Percentiles rank a stretch among this genome's conserved stretches.
phyloP scores from a whole-genome alignment of 2,797 vertebrate species.

The Sebastes aleutianus region DNA sequence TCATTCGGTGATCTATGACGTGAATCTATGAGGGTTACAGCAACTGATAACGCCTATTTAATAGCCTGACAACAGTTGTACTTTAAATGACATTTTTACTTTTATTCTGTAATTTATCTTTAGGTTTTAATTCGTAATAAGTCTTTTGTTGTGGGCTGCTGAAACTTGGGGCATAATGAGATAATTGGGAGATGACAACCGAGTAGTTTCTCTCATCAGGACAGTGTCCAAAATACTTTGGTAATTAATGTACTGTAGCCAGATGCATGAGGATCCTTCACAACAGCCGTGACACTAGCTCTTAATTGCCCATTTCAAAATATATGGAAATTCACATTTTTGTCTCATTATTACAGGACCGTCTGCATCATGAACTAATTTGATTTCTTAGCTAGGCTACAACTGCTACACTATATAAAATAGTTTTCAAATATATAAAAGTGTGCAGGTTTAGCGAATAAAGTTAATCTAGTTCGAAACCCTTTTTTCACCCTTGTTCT shows the following conservation, averaged over 20 bases:
- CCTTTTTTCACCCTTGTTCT: constrained; percentile 1
- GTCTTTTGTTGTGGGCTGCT: neutral
- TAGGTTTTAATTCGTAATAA: neutral
- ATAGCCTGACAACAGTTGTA: neutral
- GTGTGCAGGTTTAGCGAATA: neutral
- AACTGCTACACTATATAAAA: neutral
- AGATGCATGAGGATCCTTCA: neutral
- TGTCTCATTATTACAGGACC: neutral
- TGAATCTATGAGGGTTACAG: no score
- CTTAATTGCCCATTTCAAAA: neutral
- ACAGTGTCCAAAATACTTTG: constrained; percentile 3
- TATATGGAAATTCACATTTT: neutral
- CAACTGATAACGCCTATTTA: no score
- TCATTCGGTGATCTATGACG: no score
- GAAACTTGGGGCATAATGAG: neutral
- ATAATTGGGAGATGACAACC: neutral
- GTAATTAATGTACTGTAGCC: neutral
- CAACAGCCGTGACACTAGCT: neutral
- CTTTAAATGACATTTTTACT: neutral
- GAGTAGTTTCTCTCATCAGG: constrained; percentile 2
- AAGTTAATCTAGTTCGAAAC: neutral
- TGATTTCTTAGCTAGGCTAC: neutral
- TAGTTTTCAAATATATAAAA: neutral
- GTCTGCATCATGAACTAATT: neutral
- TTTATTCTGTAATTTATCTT: neutral